Evolutionary conservation across 2,113 vertebrate species (phyloP).

Genomic region (Setophaga kirtlandii): DNA sequence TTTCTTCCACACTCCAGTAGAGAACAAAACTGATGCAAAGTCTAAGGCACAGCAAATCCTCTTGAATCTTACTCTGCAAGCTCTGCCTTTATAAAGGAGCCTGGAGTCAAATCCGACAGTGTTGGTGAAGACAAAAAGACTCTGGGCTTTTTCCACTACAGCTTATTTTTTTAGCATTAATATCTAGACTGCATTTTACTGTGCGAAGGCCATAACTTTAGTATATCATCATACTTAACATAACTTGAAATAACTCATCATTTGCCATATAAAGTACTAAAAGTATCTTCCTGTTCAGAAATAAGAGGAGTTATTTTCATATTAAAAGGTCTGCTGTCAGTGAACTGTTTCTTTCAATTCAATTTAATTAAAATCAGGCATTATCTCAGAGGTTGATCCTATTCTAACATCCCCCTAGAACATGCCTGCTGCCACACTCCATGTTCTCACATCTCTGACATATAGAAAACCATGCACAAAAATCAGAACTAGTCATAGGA

Average conservation of each 20-base stretch:
- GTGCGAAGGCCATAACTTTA: neutral
- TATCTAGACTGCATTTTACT: neutral
- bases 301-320: rapidly evolving
- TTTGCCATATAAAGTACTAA: neutral
- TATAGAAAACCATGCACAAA: neutral
- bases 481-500: conserved; percentile 17
- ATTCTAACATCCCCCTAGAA: neutral
- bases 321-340: neutral
- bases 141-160: neutral
- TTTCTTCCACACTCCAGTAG: neutral
- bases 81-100: neutral
- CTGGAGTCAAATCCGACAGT: neutral
- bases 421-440: neutral
- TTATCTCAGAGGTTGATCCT: neutral
- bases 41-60: neutral
- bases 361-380: neutral
- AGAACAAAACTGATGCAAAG: neutral
- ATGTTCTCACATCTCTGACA: neutral
- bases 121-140: neutral
- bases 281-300: neutral
- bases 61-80: neutral
- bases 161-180: neutral
- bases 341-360: neutral
- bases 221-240: neutral
- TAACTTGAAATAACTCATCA: neutral